These are phyloP conservation scores for Muscicapa comitata DNA, from an alignment of 2,797 vertebrate species.

Conservation along the genomic window DNA sequence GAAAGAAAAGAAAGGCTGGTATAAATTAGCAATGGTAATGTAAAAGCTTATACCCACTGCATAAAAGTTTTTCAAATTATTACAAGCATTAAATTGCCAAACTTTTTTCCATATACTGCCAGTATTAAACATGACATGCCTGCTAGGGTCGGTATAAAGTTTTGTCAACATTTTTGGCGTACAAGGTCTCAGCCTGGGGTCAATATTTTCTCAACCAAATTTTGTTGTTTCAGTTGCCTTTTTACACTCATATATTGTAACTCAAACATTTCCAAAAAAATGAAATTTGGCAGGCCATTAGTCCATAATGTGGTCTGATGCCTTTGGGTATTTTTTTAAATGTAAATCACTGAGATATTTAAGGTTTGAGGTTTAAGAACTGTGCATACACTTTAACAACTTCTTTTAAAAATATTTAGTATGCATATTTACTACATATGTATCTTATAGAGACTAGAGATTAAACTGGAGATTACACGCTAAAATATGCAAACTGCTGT, in stretches of 20 bases:
- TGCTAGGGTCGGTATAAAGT: conserved; percentile 64
- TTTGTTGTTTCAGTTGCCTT: conserved; percentile 77
- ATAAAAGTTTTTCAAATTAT: conserved; percentile 71
- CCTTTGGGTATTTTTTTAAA: conserved; percentile 76
- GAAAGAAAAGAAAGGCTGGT: conserved; percentile 61
- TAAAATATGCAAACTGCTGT: conserved; percentile 70
- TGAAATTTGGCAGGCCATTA: conserved; percentile 72
- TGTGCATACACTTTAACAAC: conserved; percentile 70
- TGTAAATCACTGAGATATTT: conserved; percentile 75
- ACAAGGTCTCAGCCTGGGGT: conserved; percentile 57
- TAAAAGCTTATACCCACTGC: conserved; percentile 65
- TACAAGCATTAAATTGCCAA: conserved; percentile 73
- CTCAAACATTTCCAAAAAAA: conserved; percentile 66
- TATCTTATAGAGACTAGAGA: conserved; percentile 56
- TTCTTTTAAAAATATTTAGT: conserved; percentile 72
- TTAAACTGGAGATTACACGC: conserved; percentile 68
- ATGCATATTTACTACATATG: conserved; percentile 75
- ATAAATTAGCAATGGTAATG: conserved; percentile 76
- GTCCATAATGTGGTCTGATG: conserved; percentile 73
- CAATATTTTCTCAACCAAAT: conserved; percentile 73
- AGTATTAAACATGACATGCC: conserved; percentile 69
- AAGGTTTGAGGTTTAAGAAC: conserved; percentile 73
- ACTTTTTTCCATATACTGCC: conserved; percentile 56
- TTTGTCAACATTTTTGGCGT: conserved; percentile 72
- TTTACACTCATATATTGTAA: conserved; percentile 62